Percentiles rank a stretch among this genome's conserved stretches.
phyloP scores from a whole-genome alignment of 2,888 invertebrate species.

The Galerucella calmariensis region DNA sequence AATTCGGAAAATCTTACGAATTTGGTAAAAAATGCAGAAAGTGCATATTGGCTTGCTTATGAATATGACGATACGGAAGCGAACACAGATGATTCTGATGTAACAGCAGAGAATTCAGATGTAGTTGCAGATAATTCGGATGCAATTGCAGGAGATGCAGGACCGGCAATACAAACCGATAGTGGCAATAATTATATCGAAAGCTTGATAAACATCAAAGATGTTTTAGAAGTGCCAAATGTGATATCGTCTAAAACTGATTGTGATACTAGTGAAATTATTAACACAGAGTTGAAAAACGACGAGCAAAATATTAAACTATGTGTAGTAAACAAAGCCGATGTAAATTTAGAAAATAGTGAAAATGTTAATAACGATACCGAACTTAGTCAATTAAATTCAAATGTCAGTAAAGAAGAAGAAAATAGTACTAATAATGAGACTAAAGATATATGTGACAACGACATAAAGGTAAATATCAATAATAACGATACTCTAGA shows the following conservation, averaged over 20 bases:
- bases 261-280: slow-evolving; percentile 47
- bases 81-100: slow-evolving; percentile 6
- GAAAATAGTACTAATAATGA: slow-evolving; percentile 12
- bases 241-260: slow-evolving; percentile 44
- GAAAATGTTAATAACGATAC: slow-evolving; percentile 28
- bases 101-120: slow-evolving; percentile 29
- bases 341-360: slow-evolving; percentile 28
- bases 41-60: background rate
- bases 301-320: slow-evolving; percentile 40
- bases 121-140: slow-evolving; percentile 30
- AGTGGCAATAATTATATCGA: slow-evolving; percentile 14
- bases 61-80: background rate
- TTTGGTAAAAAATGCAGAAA: background rate
- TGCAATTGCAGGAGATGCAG: slow-evolving; percentile 16
- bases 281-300: slow-evolving; percentile 44
- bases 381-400: slow-evolving; percentile 34
- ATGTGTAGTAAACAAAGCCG: slow-evolving; percentile 25
- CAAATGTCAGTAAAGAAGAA: slow-evolving; percentile 29
- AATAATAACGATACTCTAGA: slow-evolving; percentile 50
- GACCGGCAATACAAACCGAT: background rate
- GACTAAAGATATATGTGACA: slow-evolving; percentile 31
- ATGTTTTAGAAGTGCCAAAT: slow-evolving; percentile 29
- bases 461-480: slow-evolving; percentile 47
- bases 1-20: slow-evolving; percentile 14
- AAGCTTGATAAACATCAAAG: slow-evolving; percentile 20